Evolutionary conservation across 2,888 invertebrate genomes (phyloP), one percentile per base, ranked within the genome.

Genomic region (Cecidostiba fungosa): DNA sequence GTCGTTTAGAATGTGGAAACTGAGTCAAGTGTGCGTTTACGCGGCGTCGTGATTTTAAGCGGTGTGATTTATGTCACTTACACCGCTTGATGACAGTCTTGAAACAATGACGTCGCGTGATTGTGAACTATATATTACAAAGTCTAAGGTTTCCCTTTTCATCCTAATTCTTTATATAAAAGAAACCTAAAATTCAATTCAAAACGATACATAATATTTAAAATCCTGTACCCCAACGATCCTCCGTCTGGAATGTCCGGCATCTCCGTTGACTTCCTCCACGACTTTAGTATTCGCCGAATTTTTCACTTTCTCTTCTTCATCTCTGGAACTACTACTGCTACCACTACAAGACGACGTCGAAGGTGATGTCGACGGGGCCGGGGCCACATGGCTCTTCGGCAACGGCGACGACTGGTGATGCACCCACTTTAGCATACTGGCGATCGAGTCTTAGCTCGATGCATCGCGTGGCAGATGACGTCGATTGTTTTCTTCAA

Each of bases 381-480:
- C 70, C 23, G 79, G 29, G 8, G 82, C 72, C 79, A 80, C 77
- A 29, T 84, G 86, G 76, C 82, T 84, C 76, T 84, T 86, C 16
- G 86, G 85, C 85, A 83, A 72, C 74, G 77, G 77, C 77, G 81
- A 66, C 50, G 54, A 23, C 66, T 85, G 87, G 0, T 87, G 85
- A 19, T 87, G 87, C 47, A 87, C 87, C 87, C 87, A 87, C 87
- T 87, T 87, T 74, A 87, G 82, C 87, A 87, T 87, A n/a, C 54
- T 85, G 47, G 29, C 39, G 54, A 59, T 23, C 47, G 32, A 12
- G 23, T 26, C 66, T 66, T 10, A 5, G 43, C 50, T 0, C 62
- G 77, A 54, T 72, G 59, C 84, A 81, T 77, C 69, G 77, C 84
- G 74, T 26, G 74, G 66, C 32, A 2, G 50, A 14, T 16, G 50